Evolutionary conservation across 1,140 invertebrate species (phyloP).

Genomic region (Drosophila baimaii): DNA sequence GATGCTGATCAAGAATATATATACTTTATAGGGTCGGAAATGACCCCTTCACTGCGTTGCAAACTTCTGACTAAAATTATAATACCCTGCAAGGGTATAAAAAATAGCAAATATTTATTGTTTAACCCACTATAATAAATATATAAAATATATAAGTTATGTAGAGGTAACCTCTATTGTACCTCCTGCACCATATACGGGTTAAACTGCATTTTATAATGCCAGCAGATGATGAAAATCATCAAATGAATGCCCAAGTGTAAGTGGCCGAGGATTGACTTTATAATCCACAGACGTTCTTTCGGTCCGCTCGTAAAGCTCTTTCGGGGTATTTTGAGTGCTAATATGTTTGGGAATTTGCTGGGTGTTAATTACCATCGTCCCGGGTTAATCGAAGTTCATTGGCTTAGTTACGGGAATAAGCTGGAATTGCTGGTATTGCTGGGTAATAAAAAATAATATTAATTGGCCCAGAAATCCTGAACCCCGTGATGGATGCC

Average conservation of each 20-base stretch:
- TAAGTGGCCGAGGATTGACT: not conserved
- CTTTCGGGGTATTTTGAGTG: constrained; percentile 7
- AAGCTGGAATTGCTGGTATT: too few species aligned
- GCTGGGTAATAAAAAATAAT: not conserved
- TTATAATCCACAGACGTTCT: constrained; percentile 19
- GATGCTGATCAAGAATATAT: too few species aligned
- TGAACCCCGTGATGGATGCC: constrained; percentile 6
- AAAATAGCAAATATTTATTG: too few species aligned
- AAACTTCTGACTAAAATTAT: too few species aligned
- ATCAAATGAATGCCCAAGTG: constrained; percentile 5
- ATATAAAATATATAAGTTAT: too few species aligned
- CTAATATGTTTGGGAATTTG: constrained; percentile 14
- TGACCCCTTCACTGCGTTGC: too few species aligned
- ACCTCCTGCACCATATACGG: not conserved
- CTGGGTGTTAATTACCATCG: not conserved
- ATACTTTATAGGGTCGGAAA: too few species aligned
- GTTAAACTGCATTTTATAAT: constrained; percentile 28
- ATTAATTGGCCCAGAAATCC: not conserved
- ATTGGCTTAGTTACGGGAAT: constrained; percentile 21
- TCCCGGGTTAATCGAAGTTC: constrained; percentile 26
- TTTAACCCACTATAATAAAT: too few species aligned
- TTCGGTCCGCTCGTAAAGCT: constrained; percentile 8
- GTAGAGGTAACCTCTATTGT: too few species aligned
- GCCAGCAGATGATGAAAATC: constrained; percentile 42
- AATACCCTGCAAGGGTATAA: too few species aligned